These are phyloP conservation scores for Hesperophylax magnus DNA, from an alignment of 1,140 invertebrate species.

Conservation along the genomic window DNA sequence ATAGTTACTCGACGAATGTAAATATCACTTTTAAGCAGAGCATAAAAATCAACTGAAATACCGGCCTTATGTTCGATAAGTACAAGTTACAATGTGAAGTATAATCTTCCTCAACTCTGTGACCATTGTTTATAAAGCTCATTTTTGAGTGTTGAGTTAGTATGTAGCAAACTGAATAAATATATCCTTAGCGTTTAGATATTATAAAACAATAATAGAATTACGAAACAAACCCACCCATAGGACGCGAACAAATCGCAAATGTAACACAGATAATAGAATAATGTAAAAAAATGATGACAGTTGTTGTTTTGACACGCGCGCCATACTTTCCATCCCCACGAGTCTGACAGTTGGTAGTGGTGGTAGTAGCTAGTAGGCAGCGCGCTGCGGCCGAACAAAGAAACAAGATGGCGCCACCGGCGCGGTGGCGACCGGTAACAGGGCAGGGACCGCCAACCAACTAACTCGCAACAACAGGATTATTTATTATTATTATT, in stretches of 20 bases:
- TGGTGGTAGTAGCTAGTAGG: not conserved
- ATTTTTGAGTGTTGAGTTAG: no score
- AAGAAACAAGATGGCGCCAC: conserved; percentile 41
- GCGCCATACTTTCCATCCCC: conserved; percentile 8
- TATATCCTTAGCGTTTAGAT: no score
- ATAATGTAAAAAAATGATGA: conserved; percentile 5
- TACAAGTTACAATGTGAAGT: no score
- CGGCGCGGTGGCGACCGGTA: not conserved
- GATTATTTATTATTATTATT: not conserved
- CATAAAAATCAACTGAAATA: no score
- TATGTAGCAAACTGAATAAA: no score
- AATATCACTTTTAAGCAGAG: no score
- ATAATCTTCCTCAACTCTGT: no score
- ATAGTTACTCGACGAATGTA: no score
- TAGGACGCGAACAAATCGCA: not conserved
- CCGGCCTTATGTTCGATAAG: no score
- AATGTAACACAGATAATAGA: conserved; percentile 18
- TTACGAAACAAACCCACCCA: conserved; percentile 15
- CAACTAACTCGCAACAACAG: not conserved
- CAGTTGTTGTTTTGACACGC: conserved; percentile 25
- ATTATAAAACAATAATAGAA: conserved; percentile 1
- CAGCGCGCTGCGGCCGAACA: not conserved
- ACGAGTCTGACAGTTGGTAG: not conserved
- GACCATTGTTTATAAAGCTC: no score
- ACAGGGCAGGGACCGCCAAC: not conserved